These are phyloP conservation scores for Holothuria glaberrima DNA, from an alignment of 35 echinoderm and acorn worm genomes.

Conservation along the genomic window DNA sequence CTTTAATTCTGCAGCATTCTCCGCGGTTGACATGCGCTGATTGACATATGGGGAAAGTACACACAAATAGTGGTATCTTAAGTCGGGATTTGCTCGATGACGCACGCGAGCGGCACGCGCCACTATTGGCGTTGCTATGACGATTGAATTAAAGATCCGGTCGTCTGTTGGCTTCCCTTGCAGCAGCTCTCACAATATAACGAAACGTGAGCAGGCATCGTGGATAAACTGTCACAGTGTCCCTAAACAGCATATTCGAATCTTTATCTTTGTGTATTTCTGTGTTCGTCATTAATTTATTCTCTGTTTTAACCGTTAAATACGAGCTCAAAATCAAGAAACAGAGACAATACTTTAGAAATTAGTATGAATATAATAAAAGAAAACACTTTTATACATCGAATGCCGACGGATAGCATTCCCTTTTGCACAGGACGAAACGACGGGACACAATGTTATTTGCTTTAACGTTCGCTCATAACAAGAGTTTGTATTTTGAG, in stretches of 20 bases:
- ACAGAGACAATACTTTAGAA: too few relatives aligned
- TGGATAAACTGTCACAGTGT: conserved; percentile 1
- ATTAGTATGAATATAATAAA: too few relatives aligned
- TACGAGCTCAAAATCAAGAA: too few relatives aligned
- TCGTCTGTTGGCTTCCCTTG: conserved; percentile 57
- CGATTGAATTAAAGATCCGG: conserved; percentile 59
- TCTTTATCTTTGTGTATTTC: too few relatives aligned
- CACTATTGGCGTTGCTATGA: conserved; percentile 55
- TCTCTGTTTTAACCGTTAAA: too few relatives aligned
- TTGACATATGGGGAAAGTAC: conserved; percentile 60
- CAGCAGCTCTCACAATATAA: conserved; percentile 32
- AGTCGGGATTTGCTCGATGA: conserved; percentile 51
- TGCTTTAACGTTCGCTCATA: not conserved
- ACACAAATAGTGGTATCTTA: conserved; percentile 41
- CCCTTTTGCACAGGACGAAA: not conserved
- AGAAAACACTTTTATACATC: too few relatives aligned
- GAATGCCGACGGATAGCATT: too few relatives aligned
- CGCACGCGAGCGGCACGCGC: conserved; percentile 58
- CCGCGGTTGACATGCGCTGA: conserved; percentile 8
- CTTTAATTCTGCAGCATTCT: too few relatives aligned
- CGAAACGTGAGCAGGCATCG: not conserved
- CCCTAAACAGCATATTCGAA: not conserved
- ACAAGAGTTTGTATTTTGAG: conserved; percentile 31
- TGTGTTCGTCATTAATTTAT: too few relatives aligned
- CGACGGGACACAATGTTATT: conserved; percentile 4